Conservation (phyloP, 2,797 vertebrate species). For the Muscicapa comitata region DNA sequence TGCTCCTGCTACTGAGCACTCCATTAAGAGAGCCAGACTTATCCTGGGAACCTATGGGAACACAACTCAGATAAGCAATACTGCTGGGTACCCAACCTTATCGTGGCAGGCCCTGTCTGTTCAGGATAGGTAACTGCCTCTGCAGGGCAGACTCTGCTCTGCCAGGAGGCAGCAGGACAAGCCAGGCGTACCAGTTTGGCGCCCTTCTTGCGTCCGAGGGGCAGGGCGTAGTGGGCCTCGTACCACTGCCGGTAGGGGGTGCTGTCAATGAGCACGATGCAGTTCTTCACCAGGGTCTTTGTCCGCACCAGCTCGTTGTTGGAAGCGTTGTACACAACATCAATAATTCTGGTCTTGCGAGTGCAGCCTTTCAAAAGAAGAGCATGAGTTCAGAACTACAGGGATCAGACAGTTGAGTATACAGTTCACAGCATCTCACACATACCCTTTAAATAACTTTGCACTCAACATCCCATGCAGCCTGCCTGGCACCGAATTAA, state of each 20-base stretch:
- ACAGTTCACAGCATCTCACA: background rate
- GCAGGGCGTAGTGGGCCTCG: constrained; percentile 92
- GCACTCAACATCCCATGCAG: background rate
- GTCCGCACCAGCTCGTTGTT: constrained; percentile 98
- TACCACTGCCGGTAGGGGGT: constrained; percentile 98
- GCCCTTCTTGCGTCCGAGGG: constrained; percentile 97
- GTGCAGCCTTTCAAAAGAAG: constrained; percentile 86
- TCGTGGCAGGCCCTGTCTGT: background rate
- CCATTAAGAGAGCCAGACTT: background rate
- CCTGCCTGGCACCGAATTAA: background rate
- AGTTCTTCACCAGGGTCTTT: constrained; percentile 98
- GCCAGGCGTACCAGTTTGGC: constrained; percentile 87
- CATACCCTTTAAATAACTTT: background rate
- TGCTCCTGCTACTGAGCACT: background rate
- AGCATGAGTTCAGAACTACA: background rate
- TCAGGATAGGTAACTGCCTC: background rate
- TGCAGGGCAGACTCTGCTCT: background rate
- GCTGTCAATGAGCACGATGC: constrained; percentile 92
- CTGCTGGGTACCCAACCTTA: accelerated
- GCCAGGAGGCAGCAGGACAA: background rate
- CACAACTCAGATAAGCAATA: accelerated
- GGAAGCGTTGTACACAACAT: constrained; percentile 97
- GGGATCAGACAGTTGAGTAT: background rate
- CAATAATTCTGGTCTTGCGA: constrained; percentile 96
- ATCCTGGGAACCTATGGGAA: background rate